These are phyloP conservation scores for Podabrus alpinus DNA, from an alignment of 2,888 invertebrate species.

Conservation along the genomic window DNA sequence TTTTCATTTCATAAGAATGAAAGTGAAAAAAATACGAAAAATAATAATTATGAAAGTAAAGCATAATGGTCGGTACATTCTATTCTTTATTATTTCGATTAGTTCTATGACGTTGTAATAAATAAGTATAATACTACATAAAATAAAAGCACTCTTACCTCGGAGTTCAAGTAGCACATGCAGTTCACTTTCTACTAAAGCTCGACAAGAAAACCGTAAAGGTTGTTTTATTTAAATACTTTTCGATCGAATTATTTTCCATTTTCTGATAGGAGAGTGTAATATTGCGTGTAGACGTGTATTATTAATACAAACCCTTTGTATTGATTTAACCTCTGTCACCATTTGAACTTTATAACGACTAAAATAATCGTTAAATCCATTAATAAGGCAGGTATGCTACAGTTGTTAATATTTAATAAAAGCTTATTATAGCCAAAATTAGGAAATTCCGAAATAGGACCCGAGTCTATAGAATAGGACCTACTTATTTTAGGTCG, in stretches of 20 bases:
- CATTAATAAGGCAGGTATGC: background rate
- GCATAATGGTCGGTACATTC: too few relatives aligned
- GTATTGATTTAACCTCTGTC: constrained; percentile 1
- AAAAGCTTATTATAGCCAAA: background rate
- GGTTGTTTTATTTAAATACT: background rate
- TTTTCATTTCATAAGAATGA: background rate
- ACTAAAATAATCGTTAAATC: background rate
- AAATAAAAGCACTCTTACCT: background rate
- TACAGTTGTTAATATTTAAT: background rate
- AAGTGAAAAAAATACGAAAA: background rate
- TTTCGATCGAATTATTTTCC: background rate
- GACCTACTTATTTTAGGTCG: background rate
- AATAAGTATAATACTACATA: background rate
- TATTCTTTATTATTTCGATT: background rate
- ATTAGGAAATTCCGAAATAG: background rate
- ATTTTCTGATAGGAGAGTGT: background rate
- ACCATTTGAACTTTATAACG: background rate
- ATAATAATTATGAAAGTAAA: too few relatives aligned
- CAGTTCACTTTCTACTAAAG: background rate
- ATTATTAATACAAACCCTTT: background rate
- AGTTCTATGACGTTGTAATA: background rate
- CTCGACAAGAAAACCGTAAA: background rate
- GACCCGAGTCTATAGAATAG: background rate
- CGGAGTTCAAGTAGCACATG: background rate
- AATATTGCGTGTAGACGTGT: background rate